Evolutionary conservation across 2,797 vertebrate genomes (phyloP).

Genomic region (Delichon dasypus): DNA sequence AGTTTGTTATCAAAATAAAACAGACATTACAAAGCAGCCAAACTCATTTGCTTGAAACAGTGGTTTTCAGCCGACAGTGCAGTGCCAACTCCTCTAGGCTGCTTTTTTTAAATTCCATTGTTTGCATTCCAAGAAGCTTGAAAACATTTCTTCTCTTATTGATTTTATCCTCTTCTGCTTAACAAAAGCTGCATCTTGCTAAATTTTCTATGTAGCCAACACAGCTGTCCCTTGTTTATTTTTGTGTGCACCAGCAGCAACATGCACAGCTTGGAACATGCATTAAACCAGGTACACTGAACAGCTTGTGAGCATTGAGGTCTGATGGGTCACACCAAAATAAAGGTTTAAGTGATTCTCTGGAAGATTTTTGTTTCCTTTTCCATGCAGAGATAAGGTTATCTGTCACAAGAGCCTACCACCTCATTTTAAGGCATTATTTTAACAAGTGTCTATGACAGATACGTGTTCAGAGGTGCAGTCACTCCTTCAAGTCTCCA

Average conservation of each 20-base stretch:
- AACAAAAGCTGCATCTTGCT: slow-evolving; percentile 35
- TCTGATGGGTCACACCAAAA: not conserved
- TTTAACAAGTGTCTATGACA: not conserved
- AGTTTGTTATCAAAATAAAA: slow-evolving; percentile 55
- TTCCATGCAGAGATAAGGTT: not conserved
- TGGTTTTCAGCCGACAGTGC: slow-evolving; percentile 3
- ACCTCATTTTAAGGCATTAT: not conserved
- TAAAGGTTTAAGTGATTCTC: not conserved
- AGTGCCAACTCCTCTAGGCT: slow-evolving; percentile 6
- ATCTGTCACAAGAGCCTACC: not conserved
- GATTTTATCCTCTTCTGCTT: slow-evolving; percentile 22
- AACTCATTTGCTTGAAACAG: slow-evolving; percentile 44
- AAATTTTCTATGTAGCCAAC: not conserved
- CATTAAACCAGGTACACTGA: not conserved
- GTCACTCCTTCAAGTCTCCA: not conserved
- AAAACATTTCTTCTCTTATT: slow-evolving; percentile 55
- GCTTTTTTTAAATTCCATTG: not conserved
- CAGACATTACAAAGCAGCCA: slow-evolving; percentile 28
- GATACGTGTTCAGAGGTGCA: not conserved
- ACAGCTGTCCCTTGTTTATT: slow-evolving; percentile 51
- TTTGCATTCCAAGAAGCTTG: slow-evolving; percentile 54
- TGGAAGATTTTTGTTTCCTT: not conserved
- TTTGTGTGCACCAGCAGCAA: not conserved
- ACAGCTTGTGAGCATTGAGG: not conserved
- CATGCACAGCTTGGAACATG: not conserved